A percentile compares a stretch with the other conserved stretches of the same genome.
phyloP scores from a whole-genome alignment of 1,140 invertebrate species.

The Archegozetes longisetosus region DNA sequence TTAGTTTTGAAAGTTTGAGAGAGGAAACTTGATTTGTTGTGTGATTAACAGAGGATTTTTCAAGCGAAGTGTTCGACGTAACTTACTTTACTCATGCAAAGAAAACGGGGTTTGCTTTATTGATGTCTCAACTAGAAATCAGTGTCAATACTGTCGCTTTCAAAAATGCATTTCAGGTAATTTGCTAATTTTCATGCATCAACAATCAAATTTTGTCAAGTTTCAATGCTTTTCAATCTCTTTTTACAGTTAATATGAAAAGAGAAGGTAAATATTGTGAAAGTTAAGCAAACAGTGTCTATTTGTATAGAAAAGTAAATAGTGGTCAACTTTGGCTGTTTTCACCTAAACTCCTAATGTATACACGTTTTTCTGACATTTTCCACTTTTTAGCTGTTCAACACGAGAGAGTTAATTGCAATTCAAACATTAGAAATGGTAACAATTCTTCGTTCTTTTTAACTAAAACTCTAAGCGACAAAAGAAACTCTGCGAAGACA shows the following conservation, averaged over 20 bases:
- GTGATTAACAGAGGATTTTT: constrained; percentile 69
- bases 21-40: background rate
- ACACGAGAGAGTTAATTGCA: constrained; percentile 47
- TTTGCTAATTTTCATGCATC: constrained; percentile 1
- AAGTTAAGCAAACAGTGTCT: background rate
- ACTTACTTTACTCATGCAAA: constrained; percentile 96
- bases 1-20: background rate
- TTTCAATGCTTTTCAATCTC: background rate
- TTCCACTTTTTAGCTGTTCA: constrained; percentile 51
- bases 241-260: constrained; percentile 68
- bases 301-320: background rate
- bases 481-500: background rate
- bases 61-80: constrained; percentile 85
- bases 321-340: background rate
- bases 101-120: constrained; percentile 87
- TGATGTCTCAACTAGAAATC: constrained; percentile 95
- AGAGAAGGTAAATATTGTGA: constrained; percentile 54
- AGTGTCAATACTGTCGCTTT: constrained; percentile 90
- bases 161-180: constrained; percentile 72
- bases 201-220: background rate
- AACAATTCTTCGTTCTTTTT: background rate
- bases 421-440: background rate
- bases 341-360: background rate
- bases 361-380: background rate
- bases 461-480: background rate